Base-by-base conservation (phyloP, 2,113 vertebrate species). In the Cyprinus carpio region DNA sequence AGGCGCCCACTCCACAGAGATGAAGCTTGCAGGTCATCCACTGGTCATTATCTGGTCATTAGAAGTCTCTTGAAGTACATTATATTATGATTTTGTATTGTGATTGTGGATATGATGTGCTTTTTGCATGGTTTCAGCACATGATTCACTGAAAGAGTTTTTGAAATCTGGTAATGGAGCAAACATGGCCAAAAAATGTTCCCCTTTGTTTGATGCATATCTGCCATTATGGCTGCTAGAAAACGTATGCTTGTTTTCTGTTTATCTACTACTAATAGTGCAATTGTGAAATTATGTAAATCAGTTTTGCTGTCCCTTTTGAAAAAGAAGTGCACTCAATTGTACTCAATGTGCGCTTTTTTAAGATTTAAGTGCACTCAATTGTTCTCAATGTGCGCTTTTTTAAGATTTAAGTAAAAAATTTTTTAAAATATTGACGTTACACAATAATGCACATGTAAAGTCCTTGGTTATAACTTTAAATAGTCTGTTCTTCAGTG, bases 1-100 rank as follows among this genome's bases (percentile, higher is more conserved):
- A 49, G 72, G 72, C 86, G 81, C 69, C 83, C 62, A 58, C 60
- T 56, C 25, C 83, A 71, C 51, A 72, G 69, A 40, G 34, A 72
- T 5, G 37, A 72, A 71, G 58, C 65, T 85, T 0, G 23, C 6
- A 37, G 87, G 87, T 87, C 87, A 87, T 64, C 16, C 31, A 69
- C 31, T 51, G 77, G 77, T 85, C 81, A 84, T 88, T 86, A 74
- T 77, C 86, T 82, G n/a, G n/a, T n/a, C 84, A 79, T 72, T 74
- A 25, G n/a, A 60, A 76, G 54, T 74, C 51, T 84, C 31, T 20
- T 10, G 46, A 82, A 82, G 27, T n/a, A 23, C 80, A 4, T 27
- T 9, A 7, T 18, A 64, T 80, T 64, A 46, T 15, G 13, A 37
- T 8, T 60, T 72, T 62, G 56, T 15, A 78, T 60, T 40, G 31